These are phyloP conservation scores for Drosophila lacertosa DNA, from an alignment of 1,140 invertebrate genomes.

Conservation along the genomic window DNA sequence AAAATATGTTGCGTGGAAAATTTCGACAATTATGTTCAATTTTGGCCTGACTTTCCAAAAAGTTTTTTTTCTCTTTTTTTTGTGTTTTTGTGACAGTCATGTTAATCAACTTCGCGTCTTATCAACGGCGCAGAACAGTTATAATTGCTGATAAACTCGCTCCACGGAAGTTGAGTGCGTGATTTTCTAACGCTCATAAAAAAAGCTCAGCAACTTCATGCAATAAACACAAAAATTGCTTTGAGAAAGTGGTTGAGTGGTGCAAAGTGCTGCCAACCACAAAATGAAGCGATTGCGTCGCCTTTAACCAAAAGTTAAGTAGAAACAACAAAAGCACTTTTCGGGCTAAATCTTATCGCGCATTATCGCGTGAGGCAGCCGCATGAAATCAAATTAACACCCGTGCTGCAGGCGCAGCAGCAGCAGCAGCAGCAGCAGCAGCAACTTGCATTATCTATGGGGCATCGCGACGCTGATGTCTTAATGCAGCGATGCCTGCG, in stretches of 20 bases:
- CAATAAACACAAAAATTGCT: conserved; percentile 57
- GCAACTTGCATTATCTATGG: conserved; percentile 51
- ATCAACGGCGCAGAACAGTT: conserved; percentile 5
- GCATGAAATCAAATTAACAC: conserved; percentile 76
- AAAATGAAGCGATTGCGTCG: conserved; percentile 19
- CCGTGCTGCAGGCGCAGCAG: conserved; percentile 29
- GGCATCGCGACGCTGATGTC: conserved; percentile 62
- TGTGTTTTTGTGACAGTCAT: conserved; percentile 6
- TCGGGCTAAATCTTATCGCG: conserved; percentile 69
- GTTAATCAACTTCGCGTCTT: conserved; percentile 1
- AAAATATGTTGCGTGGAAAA: conserved; percentile 59
- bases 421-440: conserved; percentile 34
- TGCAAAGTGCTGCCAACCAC: too few relatives aligned
- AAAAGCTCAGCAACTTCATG: conserved; percentile 45
- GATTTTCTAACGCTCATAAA: conserved; percentile 62
- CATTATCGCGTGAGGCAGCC: conserved; percentile 55
- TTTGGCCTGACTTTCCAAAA: conserved; percentile 16
- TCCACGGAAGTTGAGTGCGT: conserved; percentile 34
- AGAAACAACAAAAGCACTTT: conserved; percentile 9
- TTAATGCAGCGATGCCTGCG: conserved; percentile 51
- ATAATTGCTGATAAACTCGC: conserved; percentile 16
- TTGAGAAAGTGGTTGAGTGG: conserved; percentile 39
- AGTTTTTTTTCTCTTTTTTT: neutral
- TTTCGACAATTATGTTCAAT: conserved; percentile 39
- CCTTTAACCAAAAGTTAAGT: conserved; percentile 3